Evolutionary conservation across 2,888 invertebrate species (phyloP).

Genomic region (Scaeva pyrastri): DNA sequence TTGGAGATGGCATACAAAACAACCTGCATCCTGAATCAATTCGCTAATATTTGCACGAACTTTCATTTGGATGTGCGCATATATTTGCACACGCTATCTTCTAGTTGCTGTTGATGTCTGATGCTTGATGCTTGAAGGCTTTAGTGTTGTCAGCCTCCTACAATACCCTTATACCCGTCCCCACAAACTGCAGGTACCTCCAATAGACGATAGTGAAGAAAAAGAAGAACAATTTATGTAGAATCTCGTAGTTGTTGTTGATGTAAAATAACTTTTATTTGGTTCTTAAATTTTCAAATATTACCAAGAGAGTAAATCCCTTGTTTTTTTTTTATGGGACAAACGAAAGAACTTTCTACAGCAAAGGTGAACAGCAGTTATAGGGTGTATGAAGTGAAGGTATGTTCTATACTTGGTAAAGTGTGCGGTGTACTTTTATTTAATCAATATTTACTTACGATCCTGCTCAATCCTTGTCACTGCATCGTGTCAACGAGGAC

Average conservation of each 20-base stretch:
- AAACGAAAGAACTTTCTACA: not conserved
- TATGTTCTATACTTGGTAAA: not conserved
- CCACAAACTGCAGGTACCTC: no score
- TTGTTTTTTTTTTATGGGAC: constrained; percentile 16
- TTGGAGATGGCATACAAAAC: constrained; percentile 6
- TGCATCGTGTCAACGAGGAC: constrained; percentile 24
- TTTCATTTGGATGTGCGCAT: constrained; percentile 69
- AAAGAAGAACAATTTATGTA: not conserved
- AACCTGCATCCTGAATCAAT: constrained; percentile 71
- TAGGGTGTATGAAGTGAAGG: not conserved
- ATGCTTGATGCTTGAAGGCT: constrained; percentile 1
- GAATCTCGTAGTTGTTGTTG: no score
- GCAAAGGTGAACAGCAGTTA: constrained; percentile 26
- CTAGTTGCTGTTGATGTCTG: not conserved
- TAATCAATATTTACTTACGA: constrained; percentile 72
- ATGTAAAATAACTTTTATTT: constrained; percentile 32
- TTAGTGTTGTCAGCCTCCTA: not conserved
- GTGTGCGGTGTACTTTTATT: constrained; percentile 59
- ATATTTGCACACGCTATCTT: constrained; percentile 44
- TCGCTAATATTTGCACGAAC: constrained; percentile 74
- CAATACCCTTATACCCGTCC: constrained; percentile 16
- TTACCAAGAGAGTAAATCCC: constrained; percentile 10
- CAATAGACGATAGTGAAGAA: no score
- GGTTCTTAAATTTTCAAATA: constrained; percentile 57
- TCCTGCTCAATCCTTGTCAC: constrained; percentile 41